These are phyloP conservation scores for Acrocephalus kingi DNA, from an alignment of 2,113 vertebrate species.

Conservation along the genomic window DNA sequence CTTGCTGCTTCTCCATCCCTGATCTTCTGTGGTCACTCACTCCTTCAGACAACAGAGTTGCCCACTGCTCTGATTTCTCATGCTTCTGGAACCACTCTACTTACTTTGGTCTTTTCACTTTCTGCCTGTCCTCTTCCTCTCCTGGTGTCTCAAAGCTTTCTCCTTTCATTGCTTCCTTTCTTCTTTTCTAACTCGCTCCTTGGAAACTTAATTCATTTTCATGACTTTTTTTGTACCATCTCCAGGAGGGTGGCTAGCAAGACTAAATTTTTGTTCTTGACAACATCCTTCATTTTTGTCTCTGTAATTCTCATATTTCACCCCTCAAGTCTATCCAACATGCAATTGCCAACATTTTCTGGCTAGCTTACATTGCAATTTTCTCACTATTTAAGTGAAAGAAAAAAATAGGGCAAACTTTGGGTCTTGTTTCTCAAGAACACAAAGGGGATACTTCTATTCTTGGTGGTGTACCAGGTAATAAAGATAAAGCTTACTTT, in stretches of 20 bases:
- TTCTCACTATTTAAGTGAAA: constrained; percentile 39
- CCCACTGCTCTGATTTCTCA: neutral
- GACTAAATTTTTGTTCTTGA: constrained; percentile 4
- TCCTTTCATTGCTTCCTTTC: neutral
- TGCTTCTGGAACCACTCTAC: neutral
- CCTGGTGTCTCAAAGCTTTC: neutral
- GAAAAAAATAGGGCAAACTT: neutral
- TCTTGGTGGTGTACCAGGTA: neutral
- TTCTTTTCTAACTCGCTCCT: neutral
- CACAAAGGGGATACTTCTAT: neutral
- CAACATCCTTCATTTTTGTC: constrained; percentile 16
- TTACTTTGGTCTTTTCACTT: neutral
- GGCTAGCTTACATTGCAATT: constrained; percentile 13
- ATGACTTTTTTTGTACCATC: neutral
- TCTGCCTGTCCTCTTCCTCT: neutral
- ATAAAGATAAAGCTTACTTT: constrained; percentile 3
- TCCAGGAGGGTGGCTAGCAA: constrained; percentile 8
- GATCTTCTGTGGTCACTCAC: neutral
- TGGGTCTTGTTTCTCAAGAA: neutral
- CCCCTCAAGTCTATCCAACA: neutral
- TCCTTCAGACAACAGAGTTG: neutral
- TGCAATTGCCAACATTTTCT: constrained; percentile 35
- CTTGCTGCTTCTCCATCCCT: neutral
- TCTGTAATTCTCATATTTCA: constrained; percentile 39
- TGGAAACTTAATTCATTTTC: neutral